Percentiles rank a stretch among this genome's conserved stretches.
Evolutionary conservation across 2,113 vertebrate species (phyloP).

Genomic region (Gallinago undulata): DNA sequence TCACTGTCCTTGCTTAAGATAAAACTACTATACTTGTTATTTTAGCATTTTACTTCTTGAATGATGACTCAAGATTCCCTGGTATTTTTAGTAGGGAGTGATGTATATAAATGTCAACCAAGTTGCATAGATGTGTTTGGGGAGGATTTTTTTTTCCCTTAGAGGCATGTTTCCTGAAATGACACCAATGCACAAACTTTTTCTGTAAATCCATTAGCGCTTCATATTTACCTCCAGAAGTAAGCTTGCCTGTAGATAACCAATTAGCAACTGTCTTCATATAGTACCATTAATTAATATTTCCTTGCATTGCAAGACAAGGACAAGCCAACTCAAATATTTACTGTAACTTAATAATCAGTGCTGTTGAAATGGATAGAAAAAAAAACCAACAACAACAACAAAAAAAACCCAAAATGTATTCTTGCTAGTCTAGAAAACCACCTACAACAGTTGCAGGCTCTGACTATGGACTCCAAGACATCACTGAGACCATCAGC

Average conservation of each 20-base stretch:
- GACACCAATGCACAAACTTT: neutral
- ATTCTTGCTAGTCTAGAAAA: neutral
- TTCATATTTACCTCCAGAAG: neutral
- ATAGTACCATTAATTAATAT: neutral
- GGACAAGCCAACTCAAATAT: neutral
- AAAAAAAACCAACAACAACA: accelerated
- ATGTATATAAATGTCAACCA: neutral
- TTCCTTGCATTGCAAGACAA: neutral
- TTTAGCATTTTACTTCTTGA: neutral
- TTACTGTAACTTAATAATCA: neutral
- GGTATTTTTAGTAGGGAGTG: neutral
- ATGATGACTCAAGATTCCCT: neutral
- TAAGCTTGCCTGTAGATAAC: neutral
- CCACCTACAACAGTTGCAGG: neutral
- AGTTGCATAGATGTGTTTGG: neutral
- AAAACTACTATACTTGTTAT: neutral
- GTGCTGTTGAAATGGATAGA: neutral
- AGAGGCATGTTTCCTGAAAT: neutral
- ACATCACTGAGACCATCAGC: neutral
- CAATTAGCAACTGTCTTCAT: neutral
- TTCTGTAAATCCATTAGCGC: neutral
- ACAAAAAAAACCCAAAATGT: neutral
- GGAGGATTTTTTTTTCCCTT: neutral
- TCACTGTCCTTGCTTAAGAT: neutral
- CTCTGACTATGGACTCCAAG: neutral